Conservation (phyloP, 1,140 invertebrate species). For the Phthorimaea operculella region DNA sequence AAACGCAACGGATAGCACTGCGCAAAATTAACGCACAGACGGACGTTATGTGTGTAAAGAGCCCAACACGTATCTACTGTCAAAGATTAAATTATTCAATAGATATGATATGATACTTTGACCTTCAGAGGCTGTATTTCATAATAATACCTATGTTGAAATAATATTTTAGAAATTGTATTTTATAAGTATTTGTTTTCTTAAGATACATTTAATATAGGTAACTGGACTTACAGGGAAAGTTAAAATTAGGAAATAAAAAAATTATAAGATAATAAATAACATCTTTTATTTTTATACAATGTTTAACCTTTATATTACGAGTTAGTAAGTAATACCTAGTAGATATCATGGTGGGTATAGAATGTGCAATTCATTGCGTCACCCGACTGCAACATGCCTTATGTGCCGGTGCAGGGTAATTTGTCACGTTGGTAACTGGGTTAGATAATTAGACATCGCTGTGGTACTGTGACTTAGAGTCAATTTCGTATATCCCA, state of each 20-base stretch:
- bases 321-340: neutral
- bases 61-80: too few species aligned
- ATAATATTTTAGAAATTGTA: too few species aligned
- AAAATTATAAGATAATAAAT: neutral
- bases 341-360: neutral
- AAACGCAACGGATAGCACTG: too few species aligned
- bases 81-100: too few species aligned
- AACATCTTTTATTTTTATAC: neutral
- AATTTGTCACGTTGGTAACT: neutral
- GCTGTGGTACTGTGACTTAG: constrained; percentile 29
- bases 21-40: too few species aligned
- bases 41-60: too few species aligned
- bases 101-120: too few species aligned
- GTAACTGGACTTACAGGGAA: neutral
- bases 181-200: too few species aligned
- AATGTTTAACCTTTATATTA: neutral
- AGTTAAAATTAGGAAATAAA: neutral
- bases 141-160: too few species aligned
- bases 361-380: too few species aligned
- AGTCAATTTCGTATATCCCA: constrained; percentile 28
- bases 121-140: too few species aligned
- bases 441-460: constrained; percentile 22
- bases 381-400: neutral
- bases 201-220: too few species aligned
- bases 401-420: neutral